Percentiles rank a stretch among this genome's conserved stretches.
Evolutionary conservation across 2,888 invertebrate species (phyloP).

Genomic region (Apodemia duryi): DNA sequence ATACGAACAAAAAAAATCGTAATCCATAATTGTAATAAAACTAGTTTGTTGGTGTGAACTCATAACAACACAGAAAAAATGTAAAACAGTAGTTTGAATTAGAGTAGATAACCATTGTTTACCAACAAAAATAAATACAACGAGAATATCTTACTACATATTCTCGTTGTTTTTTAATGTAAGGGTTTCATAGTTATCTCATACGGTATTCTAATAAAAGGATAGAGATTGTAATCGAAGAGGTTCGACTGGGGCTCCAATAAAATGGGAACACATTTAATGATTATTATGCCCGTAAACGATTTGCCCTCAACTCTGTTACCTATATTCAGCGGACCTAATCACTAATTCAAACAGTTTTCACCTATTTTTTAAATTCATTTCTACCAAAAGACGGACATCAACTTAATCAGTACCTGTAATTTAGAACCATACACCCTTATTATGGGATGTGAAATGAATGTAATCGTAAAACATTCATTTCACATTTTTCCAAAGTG

Average conservation of each 20-base stretch:
- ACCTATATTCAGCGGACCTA: constrained; percentile 54
- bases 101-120: no score
- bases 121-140: no score
- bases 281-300: constrained; percentile 75
- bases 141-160: neutral
- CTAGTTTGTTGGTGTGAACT: no score
- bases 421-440: constrained; percentile 18
- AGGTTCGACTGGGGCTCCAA: constrained; percentile 64
- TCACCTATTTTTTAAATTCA: constrained; percentile 49
- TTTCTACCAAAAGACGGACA: constrained; percentile 27
- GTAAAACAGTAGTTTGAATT: no score
- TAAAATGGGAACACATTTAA: constrained; percentile 74
- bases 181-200: constrained; percentile 6
- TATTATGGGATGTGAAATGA: constrained; percentile 8
- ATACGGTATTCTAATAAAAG: constrained; percentile 57
- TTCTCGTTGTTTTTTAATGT: neutral
- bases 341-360: constrained; percentile 58
- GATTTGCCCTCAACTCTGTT: constrained; percentile 56
- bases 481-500: neutral
- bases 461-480: no score
- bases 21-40: no score
- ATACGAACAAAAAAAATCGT: no score
- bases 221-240: constrained; percentile 73
- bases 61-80: no score
- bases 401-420: constrained; percentile 19